phyloP scores from a whole-genome alignment of 2,888 invertebrate species.

The Notocelia uddmanniana region DNA sequence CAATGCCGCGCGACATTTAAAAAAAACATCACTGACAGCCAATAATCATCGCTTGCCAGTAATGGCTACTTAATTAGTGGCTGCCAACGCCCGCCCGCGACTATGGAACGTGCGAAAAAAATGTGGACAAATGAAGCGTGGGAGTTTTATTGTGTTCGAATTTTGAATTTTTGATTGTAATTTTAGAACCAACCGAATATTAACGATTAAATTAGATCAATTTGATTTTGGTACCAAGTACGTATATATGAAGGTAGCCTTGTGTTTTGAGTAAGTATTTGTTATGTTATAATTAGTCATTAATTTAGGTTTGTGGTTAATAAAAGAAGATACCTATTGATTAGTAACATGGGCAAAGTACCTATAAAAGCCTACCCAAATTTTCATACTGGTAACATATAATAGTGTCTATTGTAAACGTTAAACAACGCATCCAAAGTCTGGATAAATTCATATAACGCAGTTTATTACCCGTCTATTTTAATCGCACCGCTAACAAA shows the following conservation, averaged over 20 bases:
- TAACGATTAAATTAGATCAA: neutral
- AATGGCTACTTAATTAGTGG: constrained; percentile 61
- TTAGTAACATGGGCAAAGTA: too few relatives aligned
- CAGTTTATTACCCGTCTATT: constrained; percentile 6
- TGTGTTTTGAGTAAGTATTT: neutral
- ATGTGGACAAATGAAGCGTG: constrained; percentile 3
- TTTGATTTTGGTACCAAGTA: too few relatives aligned
- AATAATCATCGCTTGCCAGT: constrained; percentile 60
- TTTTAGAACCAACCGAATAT: neutral
- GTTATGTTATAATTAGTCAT: neutral
- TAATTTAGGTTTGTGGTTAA: neutral
- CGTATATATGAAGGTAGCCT: neutral
- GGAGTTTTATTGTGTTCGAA: constrained; percentile 20
- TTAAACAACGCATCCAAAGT: neutral
- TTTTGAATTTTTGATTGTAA: neutral
- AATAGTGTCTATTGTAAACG: neutral
- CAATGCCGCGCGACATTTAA: constrained; percentile 47
- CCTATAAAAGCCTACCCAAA: too few relatives aligned
- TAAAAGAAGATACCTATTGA: neutral
- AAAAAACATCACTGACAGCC: constrained; percentile 63
- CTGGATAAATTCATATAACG: neutral
- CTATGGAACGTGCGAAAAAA: constrained; percentile 33
- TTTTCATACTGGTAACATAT: neutral
- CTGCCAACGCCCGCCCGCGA: constrained; percentile 23
- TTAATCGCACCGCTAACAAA: constrained; percentile 6